phyloP scores from a whole-genome alignment of 1,140 invertebrate species.

The Doryteuthis pealeii region DNA sequence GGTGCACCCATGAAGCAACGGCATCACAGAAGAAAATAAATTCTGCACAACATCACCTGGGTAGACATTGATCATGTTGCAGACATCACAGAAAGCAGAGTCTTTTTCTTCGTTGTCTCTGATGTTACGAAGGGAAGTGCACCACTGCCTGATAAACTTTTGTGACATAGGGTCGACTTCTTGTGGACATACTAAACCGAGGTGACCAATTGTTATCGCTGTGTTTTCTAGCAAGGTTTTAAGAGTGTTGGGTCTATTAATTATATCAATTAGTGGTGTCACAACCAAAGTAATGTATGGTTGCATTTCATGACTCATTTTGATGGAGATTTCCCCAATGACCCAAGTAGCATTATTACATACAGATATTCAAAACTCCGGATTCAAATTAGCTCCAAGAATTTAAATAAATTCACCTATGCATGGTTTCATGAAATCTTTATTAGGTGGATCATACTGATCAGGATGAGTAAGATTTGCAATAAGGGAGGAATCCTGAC shows the following conservation, averaged over 20 bases:
- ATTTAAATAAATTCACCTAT: constrained; percentile 90
- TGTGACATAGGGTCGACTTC: constrained; percentile 99
- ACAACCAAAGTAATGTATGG: constrained; percentile 89
- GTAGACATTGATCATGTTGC: constrained; percentile 97
- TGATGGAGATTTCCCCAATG: constrained; percentile 96
- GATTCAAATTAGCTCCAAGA: constrained; percentile 94
- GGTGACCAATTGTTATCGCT: constrained; percentile 99
- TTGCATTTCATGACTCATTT: constrained; percentile 89
- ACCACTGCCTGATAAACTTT: constrained; percentile 82
- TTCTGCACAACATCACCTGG: constrained; percentile 68
- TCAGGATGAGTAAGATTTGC: constrained; percentile 78
- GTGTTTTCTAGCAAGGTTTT: constrained; percentile 99
- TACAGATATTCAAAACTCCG: constrained; percentile 95
- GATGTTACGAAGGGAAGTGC: constrained; percentile 93
- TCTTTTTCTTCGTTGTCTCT: constrained; percentile 99
- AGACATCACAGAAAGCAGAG: constrained; percentile 98
- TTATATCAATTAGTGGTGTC: constrained; percentile 89
- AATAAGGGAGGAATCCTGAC: constrained; percentile 96
- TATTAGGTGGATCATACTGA: constrained; percentile 82
- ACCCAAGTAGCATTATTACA: constrained; percentile 99
- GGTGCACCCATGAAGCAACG: constrained; percentile 94
- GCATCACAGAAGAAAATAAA: constrained; percentile 99
- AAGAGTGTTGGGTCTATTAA: constrained; percentile 93
- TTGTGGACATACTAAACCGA: constrained; percentile 99
- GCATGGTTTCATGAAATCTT: constrained; percentile 97